phyloP scores from a whole-genome alignment of 2,113 vertebrate species.

The Platycercus adscitus region DNA sequence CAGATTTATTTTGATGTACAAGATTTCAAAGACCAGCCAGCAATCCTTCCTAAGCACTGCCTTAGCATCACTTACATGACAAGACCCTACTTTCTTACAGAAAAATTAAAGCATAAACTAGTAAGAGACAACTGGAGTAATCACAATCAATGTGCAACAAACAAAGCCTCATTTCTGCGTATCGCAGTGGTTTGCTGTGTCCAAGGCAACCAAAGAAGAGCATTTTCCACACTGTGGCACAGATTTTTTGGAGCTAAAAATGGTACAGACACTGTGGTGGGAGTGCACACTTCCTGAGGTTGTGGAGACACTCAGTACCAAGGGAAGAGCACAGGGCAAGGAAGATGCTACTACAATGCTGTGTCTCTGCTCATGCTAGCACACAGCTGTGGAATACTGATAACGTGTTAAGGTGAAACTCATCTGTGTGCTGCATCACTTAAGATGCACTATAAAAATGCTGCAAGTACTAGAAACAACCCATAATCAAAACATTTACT shows the following conservation, averaged over 20 bases:
- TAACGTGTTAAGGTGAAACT: not conserved
- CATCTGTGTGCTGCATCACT: not conserved
- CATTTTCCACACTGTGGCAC: not conserved
- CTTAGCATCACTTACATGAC: not conserved
- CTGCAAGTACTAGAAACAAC: not conserved
- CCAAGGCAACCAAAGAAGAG: not conserved
- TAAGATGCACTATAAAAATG: not conserved
- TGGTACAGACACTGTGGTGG: not conserved
- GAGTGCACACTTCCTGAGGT: not conserved
- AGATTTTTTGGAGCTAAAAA: constrained; percentile 13
- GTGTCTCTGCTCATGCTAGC: not conserved
- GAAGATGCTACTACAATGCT: not conserved
- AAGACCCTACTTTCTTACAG: not conserved
- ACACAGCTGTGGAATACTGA: constrained; percentile 28
- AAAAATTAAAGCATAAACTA: not conserved
- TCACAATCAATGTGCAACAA: not conserved
- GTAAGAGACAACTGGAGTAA: not conserved
- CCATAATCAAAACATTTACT: not conserved
- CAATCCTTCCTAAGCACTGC: not conserved
- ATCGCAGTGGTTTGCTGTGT: not conserved
- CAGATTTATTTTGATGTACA: not conserved
- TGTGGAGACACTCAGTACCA: not conserved
- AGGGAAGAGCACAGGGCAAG: not conserved
- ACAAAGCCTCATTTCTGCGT: not conserved
- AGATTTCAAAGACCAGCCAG: not conserved